Percentiles rank a stretch among this genome's conserved stretches.
Evolutionary conservation across 2,888 invertebrate species (phyloP).

Genomic region (Linyphia triangularis): DNA sequence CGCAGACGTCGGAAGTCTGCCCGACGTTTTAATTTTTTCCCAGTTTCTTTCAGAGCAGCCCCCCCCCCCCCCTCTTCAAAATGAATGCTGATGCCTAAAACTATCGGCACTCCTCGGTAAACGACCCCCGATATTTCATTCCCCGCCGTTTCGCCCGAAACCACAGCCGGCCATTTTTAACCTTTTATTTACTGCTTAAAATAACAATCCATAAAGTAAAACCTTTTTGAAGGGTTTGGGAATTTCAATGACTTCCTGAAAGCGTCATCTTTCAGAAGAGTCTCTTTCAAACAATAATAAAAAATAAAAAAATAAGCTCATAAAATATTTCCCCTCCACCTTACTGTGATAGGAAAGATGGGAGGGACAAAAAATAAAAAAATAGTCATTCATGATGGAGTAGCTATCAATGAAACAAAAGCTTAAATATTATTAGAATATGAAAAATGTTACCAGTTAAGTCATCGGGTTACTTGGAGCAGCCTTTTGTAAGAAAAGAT

Average conservation of each 20-base stretch:
- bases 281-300: constrained; percentile 11
- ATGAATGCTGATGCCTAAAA: constrained; percentile 49
- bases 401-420: constrained; percentile 60
- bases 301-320: background rate
- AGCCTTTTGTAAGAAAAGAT: background rate
- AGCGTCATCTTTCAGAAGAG: constrained; percentile 58
- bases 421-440: constrained; percentile 64
- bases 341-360: constrained; percentile 5
- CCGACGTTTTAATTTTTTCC: constrained; percentile 1
- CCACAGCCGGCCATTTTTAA: constrained; percentile 27
- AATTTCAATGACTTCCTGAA: constrained; percentile 74
- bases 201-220: constrained; percentile 74
- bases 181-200: constrained; percentile 74
- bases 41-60: background rate
- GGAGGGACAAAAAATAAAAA: constrained; percentile 37
- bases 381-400: constrained; percentile 32
- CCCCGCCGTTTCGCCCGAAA: constrained; percentile 2
- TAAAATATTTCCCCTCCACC: constrained; percentile 31
- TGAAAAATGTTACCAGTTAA: constrained; percentile 59
- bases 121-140: constrained; percentile 57
- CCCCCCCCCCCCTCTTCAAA: background rate
- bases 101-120: constrained; percentile 46
- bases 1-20: background rate
- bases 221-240: constrained; percentile 62
- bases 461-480: constrained; percentile 18